These are phyloP conservation scores for Coregonus ussuriensis DNA, from an alignment of 2,797 vertebrate genomes.

Conservation along the genomic window DNA sequence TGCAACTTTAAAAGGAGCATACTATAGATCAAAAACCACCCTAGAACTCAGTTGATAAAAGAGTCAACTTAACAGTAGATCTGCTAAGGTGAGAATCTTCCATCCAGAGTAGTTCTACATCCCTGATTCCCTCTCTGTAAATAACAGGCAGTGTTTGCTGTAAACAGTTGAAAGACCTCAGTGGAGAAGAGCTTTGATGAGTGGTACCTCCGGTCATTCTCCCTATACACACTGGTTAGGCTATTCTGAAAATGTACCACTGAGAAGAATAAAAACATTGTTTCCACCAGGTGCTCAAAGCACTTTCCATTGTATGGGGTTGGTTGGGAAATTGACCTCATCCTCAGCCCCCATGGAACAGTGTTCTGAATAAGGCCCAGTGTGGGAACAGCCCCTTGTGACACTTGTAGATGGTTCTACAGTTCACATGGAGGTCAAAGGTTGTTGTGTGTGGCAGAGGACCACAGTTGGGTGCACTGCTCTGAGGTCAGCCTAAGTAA, in stretches of 20 bases:
- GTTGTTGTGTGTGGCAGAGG: constrained; percentile 66
- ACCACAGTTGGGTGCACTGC: constrained; percentile 66
- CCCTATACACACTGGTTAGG: background rate
- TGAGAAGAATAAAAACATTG: background rate
- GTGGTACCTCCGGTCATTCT: constrained; percentile 59
- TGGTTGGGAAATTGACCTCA: background rate
- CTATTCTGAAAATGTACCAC: background rate
- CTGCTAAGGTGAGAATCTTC: constrained; percentile 58
- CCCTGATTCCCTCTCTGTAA: constrained; percentile 59
- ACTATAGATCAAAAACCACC: background rate
- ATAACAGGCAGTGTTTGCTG: constrained; percentile 72
- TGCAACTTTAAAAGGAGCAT: background rate
- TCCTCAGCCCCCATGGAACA: constrained; percentile 14
- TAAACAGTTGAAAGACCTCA: constrained; percentile 66
- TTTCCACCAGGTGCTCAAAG: background rate
- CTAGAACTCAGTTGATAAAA: background rate
- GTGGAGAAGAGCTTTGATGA: constrained; percentile 45
- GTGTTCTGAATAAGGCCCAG: constrained; percentile 44
- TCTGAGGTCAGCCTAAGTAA: constrained; percentile 71
- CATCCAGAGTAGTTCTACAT: constrained; percentile 47
- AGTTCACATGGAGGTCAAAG: constrained; percentile 75
- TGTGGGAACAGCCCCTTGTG: constrained; percentile 46
- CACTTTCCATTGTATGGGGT: constrained; percentile 2
- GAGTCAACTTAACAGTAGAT: constrained; percentile 36
- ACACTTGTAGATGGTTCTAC: constrained; percentile 81